Percentiles rank a stretch among this genome's conserved stretches.
phyloP scores from a whole-genome alignment of 2,888 invertebrate species.

The Hesperia comma region DNA sequence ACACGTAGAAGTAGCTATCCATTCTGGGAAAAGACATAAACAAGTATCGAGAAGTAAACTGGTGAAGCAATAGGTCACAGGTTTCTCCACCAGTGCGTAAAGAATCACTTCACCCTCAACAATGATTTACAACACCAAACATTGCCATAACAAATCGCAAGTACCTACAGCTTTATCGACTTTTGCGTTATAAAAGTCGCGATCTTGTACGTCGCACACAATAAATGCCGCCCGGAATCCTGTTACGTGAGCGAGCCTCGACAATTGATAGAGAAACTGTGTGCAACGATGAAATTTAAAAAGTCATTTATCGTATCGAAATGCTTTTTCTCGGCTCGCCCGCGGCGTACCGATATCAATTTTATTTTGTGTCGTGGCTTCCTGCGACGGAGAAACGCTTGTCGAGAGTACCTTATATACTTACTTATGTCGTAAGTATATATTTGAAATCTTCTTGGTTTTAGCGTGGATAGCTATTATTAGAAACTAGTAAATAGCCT shows the following conservation, averaged over 20 bases:
- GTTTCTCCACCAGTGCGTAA: too few relatives aligned
- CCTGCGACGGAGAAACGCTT: constrained; percentile 51
- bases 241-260: constrained; percentile 79
- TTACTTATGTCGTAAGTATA: constrained; percentile 31
- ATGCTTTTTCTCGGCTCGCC: constrained; percentile 82
- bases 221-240: constrained; percentile 80
- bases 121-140: constrained; percentile 2
- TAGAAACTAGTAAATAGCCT: background rate
- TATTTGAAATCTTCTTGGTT: constrained; percentile 28
- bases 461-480: background rate
- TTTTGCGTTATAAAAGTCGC: constrained; percentile 71
- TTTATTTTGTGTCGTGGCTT: constrained; percentile 80
- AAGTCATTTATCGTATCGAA: constrained; percentile 82
- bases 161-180: constrained; percentile 19
- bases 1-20: too few relatives aligned
- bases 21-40: too few relatives aligned
- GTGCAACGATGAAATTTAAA: constrained; percentile 84
- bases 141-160: constrained; percentile 15
- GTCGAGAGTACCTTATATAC: constrained; percentile 45
- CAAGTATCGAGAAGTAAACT: too few relatives aligned
- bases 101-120: too few relatives aligned
- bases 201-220: constrained; percentile 76
- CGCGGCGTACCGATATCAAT: constrained; percentile 80
- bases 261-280: constrained; percentile 84
- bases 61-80: too few relatives aligned